A percentile compares a stretch with the other conserved stretches of the same genome.
Conservation (phyloP, 2,113 vertebrate genomes). For the Petromus typicus region DNA sequence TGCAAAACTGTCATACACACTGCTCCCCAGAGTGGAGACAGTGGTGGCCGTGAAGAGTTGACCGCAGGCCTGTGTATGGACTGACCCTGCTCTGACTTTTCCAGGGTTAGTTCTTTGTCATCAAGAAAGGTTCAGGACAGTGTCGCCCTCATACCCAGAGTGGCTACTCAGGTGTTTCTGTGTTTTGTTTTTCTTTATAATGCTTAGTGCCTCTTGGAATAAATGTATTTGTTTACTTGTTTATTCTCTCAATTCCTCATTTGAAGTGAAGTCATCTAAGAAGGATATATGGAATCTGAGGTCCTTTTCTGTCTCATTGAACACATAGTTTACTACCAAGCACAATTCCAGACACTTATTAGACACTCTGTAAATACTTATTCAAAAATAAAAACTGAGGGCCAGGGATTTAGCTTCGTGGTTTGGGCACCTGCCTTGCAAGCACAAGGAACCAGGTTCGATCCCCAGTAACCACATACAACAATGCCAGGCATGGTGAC, state of each 20-base stretch:
- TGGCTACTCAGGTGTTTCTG: accelerated
- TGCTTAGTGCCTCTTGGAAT: neutral
- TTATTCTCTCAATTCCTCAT: neutral
- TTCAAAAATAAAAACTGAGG: neutral
- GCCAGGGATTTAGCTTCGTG: too few species aligned
- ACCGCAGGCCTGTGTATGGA: accelerated
- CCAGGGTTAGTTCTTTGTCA: neutral
- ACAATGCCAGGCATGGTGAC: too few species aligned
- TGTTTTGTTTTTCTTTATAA: neutral
- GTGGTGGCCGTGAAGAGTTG: neutral
- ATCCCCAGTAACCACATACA: too few species aligned
- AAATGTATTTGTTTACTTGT: neutral
- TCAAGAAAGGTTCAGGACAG: neutral
- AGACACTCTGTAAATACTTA: neutral
- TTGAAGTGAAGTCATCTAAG: neutral
- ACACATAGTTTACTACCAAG: neutral
- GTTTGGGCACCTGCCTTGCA: too few species aligned
- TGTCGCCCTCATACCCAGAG: too few species aligned
- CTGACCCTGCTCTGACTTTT: neutral
- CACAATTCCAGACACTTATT: neutral
- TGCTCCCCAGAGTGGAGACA: neutral
- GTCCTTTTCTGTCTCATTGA: neutral
- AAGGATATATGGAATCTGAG: neutral
- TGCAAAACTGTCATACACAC: neutral
- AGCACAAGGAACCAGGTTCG: too few species aligned